phyloP scores from a whole-genome alignment of 2,888 invertebrate genomes.

The Campopleginae sp. region DNA sequence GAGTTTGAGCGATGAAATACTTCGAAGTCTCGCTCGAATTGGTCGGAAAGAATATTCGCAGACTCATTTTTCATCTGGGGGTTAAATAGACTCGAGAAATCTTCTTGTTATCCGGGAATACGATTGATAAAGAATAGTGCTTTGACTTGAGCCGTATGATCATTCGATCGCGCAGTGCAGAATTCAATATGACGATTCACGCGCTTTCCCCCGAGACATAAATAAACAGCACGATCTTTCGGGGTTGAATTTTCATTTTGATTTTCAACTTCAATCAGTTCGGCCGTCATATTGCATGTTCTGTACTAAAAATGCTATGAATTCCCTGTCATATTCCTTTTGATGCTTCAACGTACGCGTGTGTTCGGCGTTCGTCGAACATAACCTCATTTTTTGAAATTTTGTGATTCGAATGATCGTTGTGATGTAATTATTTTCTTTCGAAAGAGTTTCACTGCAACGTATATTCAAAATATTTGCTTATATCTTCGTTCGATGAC shows the following conservation, averaged over 20 bases:
- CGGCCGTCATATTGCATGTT: neutral
- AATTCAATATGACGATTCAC: constrained; percentile 9
- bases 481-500: constrained; percentile 32
- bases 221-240: constrained; percentile 17
- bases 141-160: neutral
- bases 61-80: neutral
- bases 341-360: neutral
- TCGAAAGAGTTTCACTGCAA: neutral
- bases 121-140: neutral
- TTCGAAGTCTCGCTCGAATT: neutral
- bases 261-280: neutral
- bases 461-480: neutral
- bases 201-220: constrained; percentile 1
- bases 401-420: neutral
- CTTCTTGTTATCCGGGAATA: neutral
- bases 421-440: neutral
- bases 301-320: neutral
- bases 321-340: neutral
- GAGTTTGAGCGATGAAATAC: neutral
- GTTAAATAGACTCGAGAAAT: neutral
- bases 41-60: neutral
- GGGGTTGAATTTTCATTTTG: neutral
- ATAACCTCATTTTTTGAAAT: neutral
- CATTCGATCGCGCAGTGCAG: constrained; percentile 11
- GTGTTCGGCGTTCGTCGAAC: constrained; percentile 5